These are phyloP conservation scores for Hedychridium roseum DNA, from an alignment of 2,888 invertebrate species.

Conservation along the genomic window DNA sequence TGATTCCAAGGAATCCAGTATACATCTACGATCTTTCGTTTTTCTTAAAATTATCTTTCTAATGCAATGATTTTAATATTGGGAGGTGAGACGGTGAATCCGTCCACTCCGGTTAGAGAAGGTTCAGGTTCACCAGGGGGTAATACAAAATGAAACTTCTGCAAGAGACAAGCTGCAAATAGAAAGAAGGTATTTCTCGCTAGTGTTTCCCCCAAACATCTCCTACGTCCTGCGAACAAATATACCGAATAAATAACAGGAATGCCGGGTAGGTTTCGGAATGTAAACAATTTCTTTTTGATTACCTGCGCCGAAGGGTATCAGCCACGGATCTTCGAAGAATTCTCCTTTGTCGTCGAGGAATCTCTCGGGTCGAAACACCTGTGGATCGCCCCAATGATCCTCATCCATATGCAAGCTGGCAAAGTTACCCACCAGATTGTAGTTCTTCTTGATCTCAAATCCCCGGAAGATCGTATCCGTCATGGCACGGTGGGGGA, in stretches of 20 bases:
- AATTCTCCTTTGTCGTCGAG: slow-evolving; percentile 70
- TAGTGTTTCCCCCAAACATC: slow-evolving; percentile 83
- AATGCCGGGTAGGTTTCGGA: background rate
- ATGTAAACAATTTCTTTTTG: background rate
- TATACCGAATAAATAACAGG: background rate
- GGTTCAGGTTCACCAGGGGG: slow-evolving; percentile 72
- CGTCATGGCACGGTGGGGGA: slow-evolving; percentile 81
- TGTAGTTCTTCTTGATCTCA: slow-evolving; percentile 81
- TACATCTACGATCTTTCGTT: no score
- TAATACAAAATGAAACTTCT: slow-evolving; percentile 74
- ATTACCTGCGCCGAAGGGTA: slow-evolving; percentile 79
- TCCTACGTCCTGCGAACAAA: slow-evolving; percentile 27
- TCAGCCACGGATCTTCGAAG: slow-evolving; percentile 70
- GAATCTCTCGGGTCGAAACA: slow-evolving; percentile 81
- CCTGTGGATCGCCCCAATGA: slow-evolving; percentile 73
- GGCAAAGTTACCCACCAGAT: slow-evolving; percentile 80
- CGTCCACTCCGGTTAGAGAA: slow-evolving; percentile 72
- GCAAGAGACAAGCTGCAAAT: slow-evolving; percentile 77
- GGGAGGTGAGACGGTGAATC: slow-evolving; percentile 68
- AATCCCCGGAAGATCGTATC: slow-evolving; percentile 78
- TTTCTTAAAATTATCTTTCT: slow-evolving; percentile 8
- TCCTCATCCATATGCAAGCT: slow-evolving; percentile 75
- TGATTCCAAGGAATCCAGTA: no score
- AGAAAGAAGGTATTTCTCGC: slow-evolving; percentile 81
- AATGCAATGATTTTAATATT: slow-evolving; percentile 16